phyloP scores from a whole-genome alignment of 2,888 invertebrate species.

The Lordiphosa andalusiaca region DNA sequence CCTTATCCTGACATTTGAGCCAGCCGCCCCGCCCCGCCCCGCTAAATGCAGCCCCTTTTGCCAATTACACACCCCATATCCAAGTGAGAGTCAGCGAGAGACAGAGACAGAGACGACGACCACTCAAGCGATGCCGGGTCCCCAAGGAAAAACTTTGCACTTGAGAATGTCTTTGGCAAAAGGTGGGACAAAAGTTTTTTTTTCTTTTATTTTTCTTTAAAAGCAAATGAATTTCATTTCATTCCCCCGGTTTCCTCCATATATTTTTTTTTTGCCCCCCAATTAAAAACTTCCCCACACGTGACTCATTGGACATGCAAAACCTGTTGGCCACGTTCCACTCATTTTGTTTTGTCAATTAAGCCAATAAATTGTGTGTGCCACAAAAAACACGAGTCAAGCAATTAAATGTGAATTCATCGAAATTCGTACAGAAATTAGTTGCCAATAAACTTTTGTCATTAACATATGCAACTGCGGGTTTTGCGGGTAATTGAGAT shows the following conservation, averaged over 20 bases:
- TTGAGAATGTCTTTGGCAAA: slow-evolving; percentile 59
- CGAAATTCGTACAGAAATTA: slow-evolving; percentile 62
- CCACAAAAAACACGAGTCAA: slow-evolving; percentile 32
- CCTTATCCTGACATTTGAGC: slow-evolving; percentile 28
- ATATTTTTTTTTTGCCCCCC: slow-evolving; percentile 23
- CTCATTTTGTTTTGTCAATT: slow-evolving; percentile 53
- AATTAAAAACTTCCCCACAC: slow-evolving; percentile 45
- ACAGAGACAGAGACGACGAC: slow-evolving; percentile 27
- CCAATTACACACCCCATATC: slow-evolving; percentile 30
- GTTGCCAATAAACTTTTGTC: slow-evolving; percentile 48
- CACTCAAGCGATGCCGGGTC: slow-evolving; percentile 53
- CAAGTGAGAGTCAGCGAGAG: slow-evolving; percentile 2
- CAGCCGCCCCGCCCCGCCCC: slow-evolving; percentile 13
- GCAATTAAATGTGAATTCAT: slow-evolving; percentile 66
- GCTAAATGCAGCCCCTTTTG: slow-evolving; percentile 36
- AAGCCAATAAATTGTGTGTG: slow-evolving; percentile 49
- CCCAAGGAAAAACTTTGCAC: slow-evolving; percentile 62
- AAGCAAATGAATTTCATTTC: slow-evolving; percentile 8
- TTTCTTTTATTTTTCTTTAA: slow-evolving; percentile 15
- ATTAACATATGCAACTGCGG: slow-evolving; percentile 27
- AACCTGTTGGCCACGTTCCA: slow-evolving; percentile 16
- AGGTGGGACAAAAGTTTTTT: slow-evolving; percentile 47
- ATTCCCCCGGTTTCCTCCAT: not conserved
- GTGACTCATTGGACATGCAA: slow-evolving; percentile 45
- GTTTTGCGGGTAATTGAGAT: not conserved